Percentiles rank a stretch among this genome's conserved stretches.
Conservation (phyloP, 1,140 invertebrate species). For the Megalopta genalis region DNA sequence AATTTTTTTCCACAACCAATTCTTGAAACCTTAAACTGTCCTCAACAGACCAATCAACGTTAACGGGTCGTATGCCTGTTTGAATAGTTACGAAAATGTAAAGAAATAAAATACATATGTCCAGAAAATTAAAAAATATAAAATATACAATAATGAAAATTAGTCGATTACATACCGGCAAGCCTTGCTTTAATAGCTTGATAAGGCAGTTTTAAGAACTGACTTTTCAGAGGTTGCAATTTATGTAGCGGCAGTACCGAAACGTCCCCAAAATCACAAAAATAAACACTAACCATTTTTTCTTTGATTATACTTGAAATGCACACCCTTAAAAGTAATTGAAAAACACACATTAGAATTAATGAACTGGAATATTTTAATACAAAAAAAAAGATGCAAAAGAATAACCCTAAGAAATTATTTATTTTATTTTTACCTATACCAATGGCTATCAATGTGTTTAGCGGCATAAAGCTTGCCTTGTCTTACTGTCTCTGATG, state of each 20-base stretch:
- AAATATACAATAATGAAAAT: conserved; percentile 3
- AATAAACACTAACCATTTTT: conserved; percentile 79
- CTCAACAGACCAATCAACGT: conserved; percentile 82
- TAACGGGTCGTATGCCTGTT: conserved; percentile 81
- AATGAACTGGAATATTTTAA: neutral
- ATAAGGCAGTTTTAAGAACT: conserved; percentile 80
- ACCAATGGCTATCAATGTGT: conserved; percentile 81
- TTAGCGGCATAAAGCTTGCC: conserved; percentile 81
- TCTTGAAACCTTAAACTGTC: conserved; percentile 82
- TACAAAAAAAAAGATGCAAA: neutral
- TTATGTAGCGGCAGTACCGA: conserved; percentile 72
- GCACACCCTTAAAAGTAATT: conserved; percentile 45
- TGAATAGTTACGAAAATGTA: conserved; percentile 45
- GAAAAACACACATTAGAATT: conserved; percentile 1
- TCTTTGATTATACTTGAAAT: conserved; percentile 71
- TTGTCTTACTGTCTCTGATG: conserved; percentile 72
- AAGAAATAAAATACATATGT: conserved; percentile 14
- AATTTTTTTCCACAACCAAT: conserved; percentile 81
- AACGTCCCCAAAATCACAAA: conserved; percentile 82
- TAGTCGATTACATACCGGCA: conserved; percentile 73
- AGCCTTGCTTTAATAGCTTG: conserved; percentile 82
- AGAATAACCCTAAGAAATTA: neutral
- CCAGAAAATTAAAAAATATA: conserved; percentile 11
- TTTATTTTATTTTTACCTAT: conserved; percentile 77
- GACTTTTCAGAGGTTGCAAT: conserved; percentile 75